phyloP scores from a whole-genome alignment of 1,140 invertebrate species.

The honey bee (Apis mellifera) region DNA sequence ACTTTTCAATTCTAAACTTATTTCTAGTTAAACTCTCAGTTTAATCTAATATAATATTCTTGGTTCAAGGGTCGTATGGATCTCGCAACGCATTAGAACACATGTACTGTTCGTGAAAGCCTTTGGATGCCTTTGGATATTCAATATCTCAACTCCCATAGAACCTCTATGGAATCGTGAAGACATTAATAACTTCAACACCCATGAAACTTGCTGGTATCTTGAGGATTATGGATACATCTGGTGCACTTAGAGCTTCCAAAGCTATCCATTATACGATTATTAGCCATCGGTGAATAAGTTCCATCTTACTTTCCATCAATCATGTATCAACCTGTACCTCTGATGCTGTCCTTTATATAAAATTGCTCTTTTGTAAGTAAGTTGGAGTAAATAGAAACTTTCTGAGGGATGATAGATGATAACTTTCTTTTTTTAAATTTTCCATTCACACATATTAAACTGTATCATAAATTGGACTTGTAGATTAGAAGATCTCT shows the following conservation, averaged over 20 bases:
- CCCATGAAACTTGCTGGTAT: background rate
- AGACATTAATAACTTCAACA: background rate
- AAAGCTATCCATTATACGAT: background rate
- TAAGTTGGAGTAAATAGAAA: background rate
- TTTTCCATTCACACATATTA: no score
- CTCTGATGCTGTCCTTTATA: background rate
- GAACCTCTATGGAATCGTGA: no score
- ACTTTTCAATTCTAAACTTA: background rate
- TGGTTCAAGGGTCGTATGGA: background rate
- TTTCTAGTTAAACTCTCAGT: background rate
- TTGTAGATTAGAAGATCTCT: no score
- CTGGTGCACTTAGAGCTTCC: background rate
- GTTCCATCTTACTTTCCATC: background rate
- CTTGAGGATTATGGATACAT: background rate
- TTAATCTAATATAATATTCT: background rate
- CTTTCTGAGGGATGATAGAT: background rate
- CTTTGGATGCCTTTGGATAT: background rate
- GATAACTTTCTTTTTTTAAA: no score
- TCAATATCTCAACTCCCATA: background rate
- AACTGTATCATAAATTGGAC: no score
- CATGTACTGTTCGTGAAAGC: background rate
- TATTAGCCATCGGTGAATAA: background rate
- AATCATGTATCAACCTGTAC: background rate
- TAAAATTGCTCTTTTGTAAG: background rate
- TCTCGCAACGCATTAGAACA: background rate